Evolutionary conservation across 1,140 invertebrate species (phyloP).

Genomic region (Orius insidiosus): DNA sequence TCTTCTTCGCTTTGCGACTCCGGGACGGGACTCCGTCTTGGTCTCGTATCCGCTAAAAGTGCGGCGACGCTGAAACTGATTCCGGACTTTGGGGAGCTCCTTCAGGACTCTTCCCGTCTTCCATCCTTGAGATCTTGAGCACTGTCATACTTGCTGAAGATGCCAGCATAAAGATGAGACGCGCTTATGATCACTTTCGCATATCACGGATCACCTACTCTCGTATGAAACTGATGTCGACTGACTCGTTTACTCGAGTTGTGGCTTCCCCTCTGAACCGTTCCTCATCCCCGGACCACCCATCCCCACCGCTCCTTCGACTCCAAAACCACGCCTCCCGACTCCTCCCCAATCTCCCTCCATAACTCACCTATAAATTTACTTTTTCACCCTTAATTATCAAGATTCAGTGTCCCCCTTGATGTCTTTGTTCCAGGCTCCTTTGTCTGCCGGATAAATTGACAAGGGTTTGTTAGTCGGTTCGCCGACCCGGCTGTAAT

Average conservation of each 20-base stretch:
- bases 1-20: slow-evolving; percentile 3
- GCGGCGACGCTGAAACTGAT: slow-evolving; percentile 34
- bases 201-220: too few relatives aligned
- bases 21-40: slow-evolving; percentile 5
- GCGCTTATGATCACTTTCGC: too few relatives aligned
- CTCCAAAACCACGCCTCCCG: neutral
- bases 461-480: slow-evolving; percentile 7
- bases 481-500: too few relatives aligned
- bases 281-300: too few relatives aligned
- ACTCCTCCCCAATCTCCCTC: slow-evolving; percentile 1
- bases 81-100: slow-evolving; percentile 21
- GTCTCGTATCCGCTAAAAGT: slow-evolving; percentile 27
- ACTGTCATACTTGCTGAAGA: slow-evolving; percentile 14
- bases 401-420: slow-evolving; percentile 6
- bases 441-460: slow-evolving; percentile 4
- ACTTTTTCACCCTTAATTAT: slow-evolving; percentile 11
- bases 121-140: slow-evolving; percentile 10
- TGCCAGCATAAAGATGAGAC: slow-evolving; percentile 14
- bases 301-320: neutral
- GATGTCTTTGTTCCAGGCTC: slow-evolving; percentile 9
- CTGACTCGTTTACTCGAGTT: too few relatives aligned
- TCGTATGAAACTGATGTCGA: too few relatives aligned
- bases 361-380: slow-evolving; percentile 3
- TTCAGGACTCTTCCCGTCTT: slow-evolving; percentile 22
- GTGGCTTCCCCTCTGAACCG: too few relatives aligned